Evolutionary conservation across 2,113 vertebrate genomes (phyloP).

Genomic region (Catharus fuscescens): DNA sequence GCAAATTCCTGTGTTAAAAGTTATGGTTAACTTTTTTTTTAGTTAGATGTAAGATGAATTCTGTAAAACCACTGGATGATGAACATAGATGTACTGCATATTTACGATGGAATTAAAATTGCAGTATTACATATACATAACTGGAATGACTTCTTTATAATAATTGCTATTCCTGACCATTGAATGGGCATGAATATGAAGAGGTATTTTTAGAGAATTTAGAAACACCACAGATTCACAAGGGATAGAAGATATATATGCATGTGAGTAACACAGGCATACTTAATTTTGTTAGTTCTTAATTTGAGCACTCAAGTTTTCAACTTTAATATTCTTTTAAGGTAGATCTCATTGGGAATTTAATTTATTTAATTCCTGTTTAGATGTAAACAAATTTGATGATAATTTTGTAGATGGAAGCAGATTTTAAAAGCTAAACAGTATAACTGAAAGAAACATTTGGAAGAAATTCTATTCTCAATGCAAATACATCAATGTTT

Average conservation of each 20-base stretch:
- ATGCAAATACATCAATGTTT: background rate
- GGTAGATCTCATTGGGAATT: background rate
- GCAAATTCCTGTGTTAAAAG: background rate
- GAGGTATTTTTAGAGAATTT: background rate
- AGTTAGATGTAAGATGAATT: background rate
- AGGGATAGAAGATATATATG: background rate
- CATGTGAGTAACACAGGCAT: background rate
- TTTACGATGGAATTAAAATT: background rate
- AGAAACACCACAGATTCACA: background rate
- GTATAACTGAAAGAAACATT: background rate
- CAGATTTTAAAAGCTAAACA: background rate
- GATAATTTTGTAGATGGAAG: background rate
- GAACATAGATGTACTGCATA: background rate
- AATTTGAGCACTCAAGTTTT: background rate
- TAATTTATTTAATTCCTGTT: slow-evolving; percentile 27
- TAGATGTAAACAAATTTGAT: slow-evolving; percentile 41
- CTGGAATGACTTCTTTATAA: background rate
- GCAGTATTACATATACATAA: background rate
- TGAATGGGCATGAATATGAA: background rate
- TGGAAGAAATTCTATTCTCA: background rate
- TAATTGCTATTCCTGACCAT: background rate
- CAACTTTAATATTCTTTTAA: slow-evolving; percentile 34
- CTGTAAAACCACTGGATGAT: background rate
- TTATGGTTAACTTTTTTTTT: background rate
- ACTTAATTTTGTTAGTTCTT: slow-evolving; percentile 18